Evolutionary conservation across 2,797 vertebrate species (phyloP).

Genomic region (Notamacropus eugenii): DNA sequence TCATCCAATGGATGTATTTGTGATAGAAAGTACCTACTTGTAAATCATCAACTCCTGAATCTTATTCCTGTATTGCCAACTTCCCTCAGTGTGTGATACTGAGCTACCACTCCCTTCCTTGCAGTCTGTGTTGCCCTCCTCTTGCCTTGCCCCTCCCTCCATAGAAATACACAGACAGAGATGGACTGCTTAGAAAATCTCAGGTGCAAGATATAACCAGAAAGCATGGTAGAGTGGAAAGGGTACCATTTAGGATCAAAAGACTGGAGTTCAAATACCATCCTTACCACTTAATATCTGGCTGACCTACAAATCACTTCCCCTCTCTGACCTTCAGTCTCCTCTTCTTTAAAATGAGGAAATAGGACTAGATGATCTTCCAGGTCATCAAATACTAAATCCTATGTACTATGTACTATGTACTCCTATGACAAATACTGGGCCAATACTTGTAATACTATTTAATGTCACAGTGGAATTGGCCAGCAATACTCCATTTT

Average conservation of each 20-base stretch:
- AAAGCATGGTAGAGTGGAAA: not conserved
- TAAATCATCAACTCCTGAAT: conserved; percentile 3
- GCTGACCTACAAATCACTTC: not conserved
- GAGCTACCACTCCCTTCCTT: not conserved
- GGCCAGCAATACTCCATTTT: not conserved
- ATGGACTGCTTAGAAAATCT: conserved; percentile 6
- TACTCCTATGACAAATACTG: not conserved
- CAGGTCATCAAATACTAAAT: not conserved
- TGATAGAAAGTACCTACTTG: not conserved
- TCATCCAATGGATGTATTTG: conserved; percentile 31
- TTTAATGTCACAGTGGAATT: not conserved
- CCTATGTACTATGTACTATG: too few relatives aligned
- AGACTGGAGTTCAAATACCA: too few relatives aligned
- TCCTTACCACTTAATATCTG: too few relatives aligned
- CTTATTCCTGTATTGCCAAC: conserved; percentile 45
- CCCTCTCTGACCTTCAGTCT: not conserved
- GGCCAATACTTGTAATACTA: not conserved
- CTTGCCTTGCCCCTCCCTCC: not conserved
- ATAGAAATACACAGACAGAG: not conserved
- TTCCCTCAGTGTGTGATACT: not conserved
- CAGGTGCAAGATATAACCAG: not conserved
- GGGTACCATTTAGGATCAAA: not conserved
- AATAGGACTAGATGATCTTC: not conserved
- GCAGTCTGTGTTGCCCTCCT: not conserved
- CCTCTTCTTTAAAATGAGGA: not conserved